Percentiles rank a stretch among this genome's conserved stretches.
These are phyloP conservation scores for Chymomyza procnemis DNA, from an alignment of 2,888 invertebrate genomes.

Conservation along the genomic window DNA sequence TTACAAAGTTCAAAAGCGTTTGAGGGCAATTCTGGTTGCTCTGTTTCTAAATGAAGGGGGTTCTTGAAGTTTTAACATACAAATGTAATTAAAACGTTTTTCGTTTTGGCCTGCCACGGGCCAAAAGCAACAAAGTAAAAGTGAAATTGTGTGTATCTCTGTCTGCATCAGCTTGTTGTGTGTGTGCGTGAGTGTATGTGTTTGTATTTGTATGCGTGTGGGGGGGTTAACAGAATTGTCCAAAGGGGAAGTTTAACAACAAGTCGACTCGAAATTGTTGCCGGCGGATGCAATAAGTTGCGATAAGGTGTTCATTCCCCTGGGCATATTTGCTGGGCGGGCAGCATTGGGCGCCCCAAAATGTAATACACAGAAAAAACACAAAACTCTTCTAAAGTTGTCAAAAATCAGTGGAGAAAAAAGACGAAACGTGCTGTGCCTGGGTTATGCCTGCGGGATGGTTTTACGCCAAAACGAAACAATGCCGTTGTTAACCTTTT, in stretches of 20 bases:
- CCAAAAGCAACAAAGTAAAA: conserved; percentile 49
- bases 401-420: conserved; percentile 61
- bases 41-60: background rate
- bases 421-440: conserved; percentile 2
- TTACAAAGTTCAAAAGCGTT: conserved; percentile 67
- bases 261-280: conserved; percentile 67
- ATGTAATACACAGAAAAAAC: background rate
- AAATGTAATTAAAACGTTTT: conserved; percentile 74
- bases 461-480: conserved; percentile 25
- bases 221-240: conserved; percentile 52
- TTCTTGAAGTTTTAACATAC: conserved; percentile 69
- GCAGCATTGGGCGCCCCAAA: conserved; percentile 14
- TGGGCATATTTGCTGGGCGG: conserved; percentile 46
- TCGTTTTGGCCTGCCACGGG: conserved; percentile 61
- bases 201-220: conserved; percentile 25
- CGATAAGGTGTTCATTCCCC: conserved; percentile 71
- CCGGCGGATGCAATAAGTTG: conserved; percentile 73
- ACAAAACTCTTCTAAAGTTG: conserved; percentile 54
- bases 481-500: conserved; percentile 67
- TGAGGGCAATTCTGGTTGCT: conserved; percentile 23
- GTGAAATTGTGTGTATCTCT: conserved; percentile 33
- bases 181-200: conserved; percentile 24
- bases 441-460: background rate
- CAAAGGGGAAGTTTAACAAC: conserved; percentile 56
- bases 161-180: background rate